These are phyloP conservation scores for Ctenodactylus gundi DNA, from an alignment of 2,113 vertebrate genomes.

Conservation along the genomic window DNA sequence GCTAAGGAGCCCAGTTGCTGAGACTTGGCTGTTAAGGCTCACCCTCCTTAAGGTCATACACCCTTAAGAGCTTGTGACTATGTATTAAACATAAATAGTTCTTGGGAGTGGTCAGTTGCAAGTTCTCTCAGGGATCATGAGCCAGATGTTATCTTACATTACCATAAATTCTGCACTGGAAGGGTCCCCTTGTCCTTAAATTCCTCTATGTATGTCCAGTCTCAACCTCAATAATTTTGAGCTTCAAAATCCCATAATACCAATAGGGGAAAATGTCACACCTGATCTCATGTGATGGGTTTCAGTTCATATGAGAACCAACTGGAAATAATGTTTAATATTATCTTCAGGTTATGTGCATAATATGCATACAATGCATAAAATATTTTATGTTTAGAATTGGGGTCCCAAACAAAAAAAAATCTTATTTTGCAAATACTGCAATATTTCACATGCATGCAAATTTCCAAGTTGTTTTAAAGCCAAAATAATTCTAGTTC, in stretches of 20 bases:
- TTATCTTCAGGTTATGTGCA: not conserved
- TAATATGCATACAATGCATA: not conserved
- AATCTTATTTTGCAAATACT: not conserved
- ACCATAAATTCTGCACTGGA: too few relatives aligned
- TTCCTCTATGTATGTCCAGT: too few relatives aligned
- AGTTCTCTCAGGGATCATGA: too few relatives aligned
- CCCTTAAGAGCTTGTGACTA: too few relatives aligned
- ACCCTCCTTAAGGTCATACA: too few relatives aligned
- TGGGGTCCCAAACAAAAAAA: not conserved
- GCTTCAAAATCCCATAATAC: not conserved
- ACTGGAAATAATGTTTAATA: not conserved
- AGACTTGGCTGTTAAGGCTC: too few relatives aligned
- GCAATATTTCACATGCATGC: not conserved
- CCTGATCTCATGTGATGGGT: not conserved
- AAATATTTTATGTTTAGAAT: not conserved
- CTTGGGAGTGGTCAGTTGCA: too few relatives aligned
- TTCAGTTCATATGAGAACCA: not conserved
- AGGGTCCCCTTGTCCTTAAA: too few relatives aligned
- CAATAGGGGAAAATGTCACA: not conserved
- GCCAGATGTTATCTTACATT: too few relatives aligned
- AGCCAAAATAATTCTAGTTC: too few relatives aligned
- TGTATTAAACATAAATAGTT: too few relatives aligned
- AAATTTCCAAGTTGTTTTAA: not conserved
- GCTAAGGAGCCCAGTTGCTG: too few relatives aligned
- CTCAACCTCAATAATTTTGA: not conserved